phyloP scores from a whole-genome alignment of 2,113 vertebrate genomes.

The Seriola quinqueradiata region DNA sequence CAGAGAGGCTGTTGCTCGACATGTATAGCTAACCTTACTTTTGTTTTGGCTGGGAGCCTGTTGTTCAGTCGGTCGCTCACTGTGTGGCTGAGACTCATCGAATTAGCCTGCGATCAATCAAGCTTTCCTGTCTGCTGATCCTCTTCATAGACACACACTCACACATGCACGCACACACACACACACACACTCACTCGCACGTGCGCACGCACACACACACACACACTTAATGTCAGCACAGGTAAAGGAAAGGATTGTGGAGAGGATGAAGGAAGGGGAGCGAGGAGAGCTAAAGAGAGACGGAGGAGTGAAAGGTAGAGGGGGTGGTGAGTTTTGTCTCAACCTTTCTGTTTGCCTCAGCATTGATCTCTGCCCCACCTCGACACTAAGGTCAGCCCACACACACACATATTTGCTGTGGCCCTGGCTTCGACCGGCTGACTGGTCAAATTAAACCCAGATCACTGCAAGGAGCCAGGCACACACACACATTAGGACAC shows the following conservation, averaged over 20 bases:
- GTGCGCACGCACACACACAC: constrained; percentile 18
- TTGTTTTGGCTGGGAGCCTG: constrained; percentile 33
- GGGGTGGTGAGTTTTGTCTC: constrained; percentile 53
- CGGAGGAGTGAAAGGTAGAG: constrained; percentile 41
- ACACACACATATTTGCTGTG: constrained; percentile 61
- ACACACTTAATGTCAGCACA: constrained; percentile 29
- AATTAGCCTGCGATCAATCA: constrained; percentile 69
- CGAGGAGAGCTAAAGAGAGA: neutral
- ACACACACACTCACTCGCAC: constrained; percentile 14
- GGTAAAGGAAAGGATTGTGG: neutral
- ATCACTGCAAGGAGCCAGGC: constrained; percentile 70
- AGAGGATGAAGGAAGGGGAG: neutral
- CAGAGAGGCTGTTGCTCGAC: neutral
- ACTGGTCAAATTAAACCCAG: constrained; percentile 84
- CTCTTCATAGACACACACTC: constrained; percentile 19
- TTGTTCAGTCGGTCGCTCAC: constrained; percentile 30
- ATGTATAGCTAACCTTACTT: constrained; percentile 11
- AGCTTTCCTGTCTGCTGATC: constrained; percentile 49
- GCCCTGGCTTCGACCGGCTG: constrained; percentile 72
- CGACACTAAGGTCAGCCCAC: constrained; percentile 61
- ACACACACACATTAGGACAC: constrained; percentile 13
- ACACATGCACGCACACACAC: constrained; percentile 2
- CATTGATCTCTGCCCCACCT: constrained; percentile 78
- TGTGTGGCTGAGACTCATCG: constrained; percentile 41
- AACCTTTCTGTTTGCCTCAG: constrained; percentile 75